Evolutionary conservation across 2,888 invertebrate genomes (phyloP), one percentile per base, ranked within the genome.

Genomic region (Brenthis ino): DNA sequence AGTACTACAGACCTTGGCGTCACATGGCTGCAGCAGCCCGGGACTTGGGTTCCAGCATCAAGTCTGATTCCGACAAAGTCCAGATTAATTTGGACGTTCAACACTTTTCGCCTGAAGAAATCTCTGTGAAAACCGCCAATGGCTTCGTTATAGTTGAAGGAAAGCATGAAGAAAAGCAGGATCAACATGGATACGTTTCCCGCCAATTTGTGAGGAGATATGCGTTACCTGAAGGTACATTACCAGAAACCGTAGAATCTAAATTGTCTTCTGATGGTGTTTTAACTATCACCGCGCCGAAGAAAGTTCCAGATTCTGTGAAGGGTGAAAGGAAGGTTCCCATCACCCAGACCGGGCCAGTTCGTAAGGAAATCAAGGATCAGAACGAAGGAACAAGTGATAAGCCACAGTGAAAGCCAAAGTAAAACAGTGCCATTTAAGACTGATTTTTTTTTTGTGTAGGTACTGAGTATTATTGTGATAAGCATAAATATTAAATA

Each of bases 151-250:
- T 96, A 2, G 93, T 96, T 1, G 96, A 97, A 84, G 97, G 96
- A 0, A 96, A 95, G 80, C 97, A 97, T 77, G 96, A 96, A 76
- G 96, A 97, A 80, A 95, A 95, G 78, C 94, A 95, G 72, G 96
- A 96, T 77, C 94, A 95, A 48, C 95, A 96, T 77, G 96, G 96
- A 0, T 95, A 91, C 74, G 94, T 97, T 64, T 95, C 96, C 1
- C 93, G 96, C 20, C 96, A 97, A 75, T 96, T 97, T 77, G 94
- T 95, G 1, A 94, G 97, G 5, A 94, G 95, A 68, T 97, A 97
- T 80, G 88, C 94, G 28, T 82, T 97, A 70, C 97, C 97, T 0
- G 94, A 95, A 74, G 96, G 95, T 2, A 95, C 95, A 68, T 94
- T 95, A 73, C 91, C 96, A 0, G 95, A 95, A 60, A 93, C 94